Percentiles rank a stretch among this genome's conserved stretches.
These are phyloP conservation scores for Heliconius nattereri DNA, from an alignment of 1,140 invertebrate species.

Conservation along the genomic window DNA sequence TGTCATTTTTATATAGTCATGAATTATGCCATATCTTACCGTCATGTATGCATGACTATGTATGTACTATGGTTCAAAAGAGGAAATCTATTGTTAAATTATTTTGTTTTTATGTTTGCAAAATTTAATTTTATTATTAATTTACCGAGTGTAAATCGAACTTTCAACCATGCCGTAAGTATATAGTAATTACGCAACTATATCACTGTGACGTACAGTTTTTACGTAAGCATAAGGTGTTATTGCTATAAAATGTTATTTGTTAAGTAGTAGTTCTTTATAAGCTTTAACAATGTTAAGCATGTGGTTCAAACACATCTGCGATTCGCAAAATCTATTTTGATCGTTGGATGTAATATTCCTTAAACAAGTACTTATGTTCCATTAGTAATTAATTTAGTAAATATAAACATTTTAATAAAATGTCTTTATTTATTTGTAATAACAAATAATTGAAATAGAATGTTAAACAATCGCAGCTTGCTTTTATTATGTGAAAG, in stretches of 20 bases:
- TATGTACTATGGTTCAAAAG: neutral
- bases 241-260: neutral
- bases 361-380: neutral
- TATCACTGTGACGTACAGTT: neutral
- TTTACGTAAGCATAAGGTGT: neutral
- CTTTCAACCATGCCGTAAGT: neutral
- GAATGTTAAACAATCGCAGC: neutral
- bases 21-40: no score
- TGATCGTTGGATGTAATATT: neutral
- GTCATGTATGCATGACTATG: no score
- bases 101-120: neutral
- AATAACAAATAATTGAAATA: neutral
- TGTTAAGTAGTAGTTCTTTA: neutral
- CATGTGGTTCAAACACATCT: conserved; percentile 65
- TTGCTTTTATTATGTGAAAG: no score
- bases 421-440: neutral
- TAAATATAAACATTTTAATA: neutral
- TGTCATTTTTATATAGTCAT: no score
- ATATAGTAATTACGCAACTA: neutral
- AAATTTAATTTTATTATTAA: neutral
- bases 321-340: conserved; percentile 50
- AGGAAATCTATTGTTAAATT: neutral
- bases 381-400: neutral
- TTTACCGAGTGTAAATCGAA: neutral
- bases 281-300: conserved; percentile 31